Evolutionary conservation across 1,140 invertebrate species (phyloP), one percentile per base, ranked within the genome.

Genomic region (Bemisia tabaci): DNA sequence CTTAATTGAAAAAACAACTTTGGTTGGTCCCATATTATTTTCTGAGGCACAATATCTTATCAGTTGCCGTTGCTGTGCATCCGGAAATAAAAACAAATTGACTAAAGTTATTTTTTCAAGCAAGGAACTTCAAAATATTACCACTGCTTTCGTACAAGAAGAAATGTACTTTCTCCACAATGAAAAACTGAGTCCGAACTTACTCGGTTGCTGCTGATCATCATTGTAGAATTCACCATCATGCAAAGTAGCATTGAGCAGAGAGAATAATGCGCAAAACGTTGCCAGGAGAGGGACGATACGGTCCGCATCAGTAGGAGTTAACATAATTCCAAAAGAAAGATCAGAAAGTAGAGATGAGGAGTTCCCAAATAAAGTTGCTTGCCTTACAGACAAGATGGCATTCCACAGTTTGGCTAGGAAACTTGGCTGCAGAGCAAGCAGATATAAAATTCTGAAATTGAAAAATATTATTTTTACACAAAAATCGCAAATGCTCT

Each of bases 371-470:
- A 87, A 87, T 0, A 85, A 76, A 0, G 85, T 85, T n/a, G 76
- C 76, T 66, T 82, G 80, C 63, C 77, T 79, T 1, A 81, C 72
- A 1, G 76, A 78, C 1, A 78, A 70, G 21, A 90, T 79, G 2
- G 79, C 79, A 22, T 80, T 79, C 92, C 92, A 96, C 2, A 96
- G 74, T 26, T 85, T 82, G 22, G 87, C 83, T n/a, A 96, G 79
- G 73, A 95, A 94, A 25, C 82, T 78, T 1, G 88, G 85, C 68
- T 90, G 93, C 71, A 94, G 90, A 0, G 93, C 90, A 65, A 96
- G 77, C 72, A 89, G 90, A 74, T 93, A 92, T 0, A 96, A 77
- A 62, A 95, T 77, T 73, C 92, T 92, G 75, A 62, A 78, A 77
- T n/a, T n/a, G n/a, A n/a, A n/a, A n/a, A n/a, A n/a, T n/a, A n/a